Evolutionary conservation across 2,888 invertebrate genomes (phyloP).

Genomic region (Nipponacmea schrenckii): DNA sequence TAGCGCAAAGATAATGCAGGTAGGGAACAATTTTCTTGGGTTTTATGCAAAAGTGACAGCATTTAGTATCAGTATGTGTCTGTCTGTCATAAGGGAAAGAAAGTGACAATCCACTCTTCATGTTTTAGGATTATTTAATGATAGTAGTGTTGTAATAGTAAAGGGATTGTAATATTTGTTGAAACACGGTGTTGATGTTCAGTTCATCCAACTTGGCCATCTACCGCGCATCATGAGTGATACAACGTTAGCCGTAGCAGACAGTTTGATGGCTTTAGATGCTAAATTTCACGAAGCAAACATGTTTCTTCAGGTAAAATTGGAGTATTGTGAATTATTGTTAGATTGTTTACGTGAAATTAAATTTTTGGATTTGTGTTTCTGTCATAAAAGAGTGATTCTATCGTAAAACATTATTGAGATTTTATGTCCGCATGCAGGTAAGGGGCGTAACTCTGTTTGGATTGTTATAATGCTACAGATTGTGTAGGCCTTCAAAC

Average conservation of each 20-base stretch:
- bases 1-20: background rate
- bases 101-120: background rate
- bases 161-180: too few species aligned
- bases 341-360: background rate
- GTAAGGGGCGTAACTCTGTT: constrained; percentile 7
- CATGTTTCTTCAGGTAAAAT: background rate
- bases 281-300: constrained; percentile 5
- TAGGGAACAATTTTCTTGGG: background rate
- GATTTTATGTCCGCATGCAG: background rate
- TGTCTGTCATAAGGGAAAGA: background rate
- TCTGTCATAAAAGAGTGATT: background rate
- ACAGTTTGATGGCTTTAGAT: constrained; percentile 3
- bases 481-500: too few species aligned
- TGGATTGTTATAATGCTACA: background rate
- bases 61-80: background rate
- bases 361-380: background rate
- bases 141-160: too few species aligned
- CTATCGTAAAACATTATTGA: background rate
- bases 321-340: background rate
- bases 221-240: constrained; percentile 4
- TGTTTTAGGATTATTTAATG: too few species aligned
- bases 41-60: constrained; percentile 4
- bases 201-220: background rate
- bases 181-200: background rate
- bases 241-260: constrained; percentile 3